These are phyloP conservation scores for Notoglanidium macrostoma DNA, from an alignment of 2,797 vertebrate species.

Conservation along the genomic window DNA sequence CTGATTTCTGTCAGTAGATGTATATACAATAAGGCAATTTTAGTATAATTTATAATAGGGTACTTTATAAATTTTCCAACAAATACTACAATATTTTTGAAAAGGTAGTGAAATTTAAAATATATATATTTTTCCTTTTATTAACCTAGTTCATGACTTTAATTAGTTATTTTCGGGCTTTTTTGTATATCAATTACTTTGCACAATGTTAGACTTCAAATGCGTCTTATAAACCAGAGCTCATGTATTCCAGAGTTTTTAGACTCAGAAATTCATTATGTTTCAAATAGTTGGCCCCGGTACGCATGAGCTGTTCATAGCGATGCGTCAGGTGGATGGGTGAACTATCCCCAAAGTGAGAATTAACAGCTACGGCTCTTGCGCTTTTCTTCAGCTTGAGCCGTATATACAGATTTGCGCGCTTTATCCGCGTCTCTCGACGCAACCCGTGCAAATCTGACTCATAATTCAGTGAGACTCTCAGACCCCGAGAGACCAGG, in stretches of 20 bases:
- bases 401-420: not conserved
- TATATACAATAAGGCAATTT: not conserved
- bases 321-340: constrained; percentile 10
- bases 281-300: not conserved
- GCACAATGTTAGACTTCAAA: not conserved
- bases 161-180: not conserved
- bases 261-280: not conserved
- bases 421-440: not conserved
- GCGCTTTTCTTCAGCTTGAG: not conserved
- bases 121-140: not conserved
- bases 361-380: not conserved
- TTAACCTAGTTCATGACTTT: not conserved
- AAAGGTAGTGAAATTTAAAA: not conserved
- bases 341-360: not conserved
- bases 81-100: not conserved
- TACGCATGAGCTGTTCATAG: not conserved
- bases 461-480: constrained; percentile 12
- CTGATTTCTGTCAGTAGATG: not conserved
- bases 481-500: constrained; percentile 29
- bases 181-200: not conserved
- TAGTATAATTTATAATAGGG: not conserved
- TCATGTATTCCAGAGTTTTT: not conserved
- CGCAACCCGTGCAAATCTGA: not conserved
- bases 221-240: not conserved
- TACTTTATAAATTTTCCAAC: not conserved